Percentiles rank a stretch among this genome's conserved stretches.
Evolutionary conservation across 1,140 invertebrate genomes (phyloP).

Genomic region (Pseudomyrmex gracilis): DNA sequence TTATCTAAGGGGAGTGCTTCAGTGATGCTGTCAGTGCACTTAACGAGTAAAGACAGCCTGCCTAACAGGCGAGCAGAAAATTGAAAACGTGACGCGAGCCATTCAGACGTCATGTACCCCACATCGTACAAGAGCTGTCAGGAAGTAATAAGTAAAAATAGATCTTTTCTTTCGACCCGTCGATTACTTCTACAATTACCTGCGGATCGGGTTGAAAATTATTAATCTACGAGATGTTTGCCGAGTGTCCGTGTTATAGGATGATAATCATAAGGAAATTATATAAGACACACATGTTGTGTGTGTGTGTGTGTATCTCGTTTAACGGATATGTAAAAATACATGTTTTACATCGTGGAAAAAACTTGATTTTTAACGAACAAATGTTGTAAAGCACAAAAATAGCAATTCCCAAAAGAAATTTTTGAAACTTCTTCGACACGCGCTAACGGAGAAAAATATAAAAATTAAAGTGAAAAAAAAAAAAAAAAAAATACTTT

Average conservation of each 20-base stretch:
- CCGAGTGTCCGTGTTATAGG: not conserved
- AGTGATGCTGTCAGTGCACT: constrained; percentile 81
- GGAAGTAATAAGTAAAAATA: constrained; percentile 83
- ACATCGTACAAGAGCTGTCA: constrained; percentile 66
- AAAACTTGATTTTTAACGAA: too few relatives aligned
- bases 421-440: too few relatives aligned
- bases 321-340: too few relatives aligned
- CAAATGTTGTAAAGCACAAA: too few relatives aligned
- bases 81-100: constrained; percentile 83
- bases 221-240: not conserved
- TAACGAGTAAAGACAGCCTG: constrained; percentile 82
- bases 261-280: not conserved
- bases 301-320: too few relatives aligned
- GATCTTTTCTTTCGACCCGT: constrained; percentile 68
- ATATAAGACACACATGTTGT: not conserved
- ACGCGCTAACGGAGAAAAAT: too few relatives aligned
- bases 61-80: constrained; percentile 81
- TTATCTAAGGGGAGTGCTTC: constrained; percentile 81
- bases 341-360: too few relatives aligned
- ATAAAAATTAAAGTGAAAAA: too few relatives aligned
- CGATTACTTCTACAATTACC: constrained; percentile 79
- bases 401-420: too few relatives aligned
- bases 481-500: not conserved
- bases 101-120: constrained; percentile 79
- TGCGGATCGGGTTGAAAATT: constrained; percentile 16